Conservation (phyloP, 2,888 invertebrate genomes). For the Dynastes hyllus region DNA sequence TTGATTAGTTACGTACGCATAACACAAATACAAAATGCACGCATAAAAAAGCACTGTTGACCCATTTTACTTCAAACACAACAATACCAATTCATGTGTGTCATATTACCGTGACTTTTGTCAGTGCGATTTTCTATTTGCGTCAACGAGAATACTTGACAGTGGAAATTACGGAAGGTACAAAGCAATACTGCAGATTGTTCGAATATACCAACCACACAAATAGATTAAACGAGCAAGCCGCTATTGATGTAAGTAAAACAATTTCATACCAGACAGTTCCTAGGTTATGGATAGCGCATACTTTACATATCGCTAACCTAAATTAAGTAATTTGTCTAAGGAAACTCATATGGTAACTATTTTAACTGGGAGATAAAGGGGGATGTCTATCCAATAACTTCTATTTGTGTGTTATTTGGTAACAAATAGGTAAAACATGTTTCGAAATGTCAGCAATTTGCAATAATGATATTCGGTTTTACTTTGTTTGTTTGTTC, state of each 20-base stretch:
- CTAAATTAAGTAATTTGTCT: too few relatives aligned
- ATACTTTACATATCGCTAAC: too few relatives aligned
- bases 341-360: too few relatives aligned
- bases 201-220: constrained; percentile 31
- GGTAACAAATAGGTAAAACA: too few relatives aligned
- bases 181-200: constrained; percentile 26
- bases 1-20: background rate
- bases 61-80: constrained; percentile 35
- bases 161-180: constrained; percentile 43
- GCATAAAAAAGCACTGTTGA: constrained; percentile 31
- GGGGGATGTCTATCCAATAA: too few relatives aligned
- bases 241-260: constrained; percentile 18
- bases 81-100: constrained; percentile 42
- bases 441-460: too few relatives aligned
- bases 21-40: constrained; percentile 10
- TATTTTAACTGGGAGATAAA: too few relatives aligned
- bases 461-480: too few relatives aligned
- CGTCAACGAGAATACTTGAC: constrained; percentile 40
- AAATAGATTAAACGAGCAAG: constrained; percentile 12
- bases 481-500: too few relatives aligned
- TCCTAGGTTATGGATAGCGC: background rate
- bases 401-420: too few relatives aligned
- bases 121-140: constrained; percentile 34
- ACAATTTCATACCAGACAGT: background rate
- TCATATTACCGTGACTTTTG: constrained; percentile 45